Conservation (phyloP, 1,140 invertebrate genomes). For the Lepidotrigona ventralis region DNA sequence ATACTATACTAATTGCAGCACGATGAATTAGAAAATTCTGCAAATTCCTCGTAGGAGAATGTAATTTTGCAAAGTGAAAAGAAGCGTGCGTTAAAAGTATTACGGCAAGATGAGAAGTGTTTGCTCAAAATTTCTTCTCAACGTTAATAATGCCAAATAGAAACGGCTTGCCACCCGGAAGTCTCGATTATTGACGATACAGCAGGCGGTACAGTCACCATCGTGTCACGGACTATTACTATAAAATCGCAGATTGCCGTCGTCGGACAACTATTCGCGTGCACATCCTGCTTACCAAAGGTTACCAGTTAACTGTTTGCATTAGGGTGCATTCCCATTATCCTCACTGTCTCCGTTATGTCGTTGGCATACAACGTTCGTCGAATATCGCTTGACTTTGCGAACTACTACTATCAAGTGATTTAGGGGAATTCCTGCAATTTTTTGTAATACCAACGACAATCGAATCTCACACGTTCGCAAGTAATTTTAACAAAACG, state of each 20-base stretch:
- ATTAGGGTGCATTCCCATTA: slow-evolving; percentile 6
- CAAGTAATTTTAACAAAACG: too few relatives aligned
- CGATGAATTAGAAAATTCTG: too few relatives aligned
- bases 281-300: slow-evolving; percentile 34
- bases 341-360: slow-evolving; percentile 10
- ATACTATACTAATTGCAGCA: too few relatives aligned
- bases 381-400: background rate
- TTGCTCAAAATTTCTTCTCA: background rate
- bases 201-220: slow-evolving; percentile 6
- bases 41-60: too few relatives aligned
- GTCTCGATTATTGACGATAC: slow-evolving; percentile 22
- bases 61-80: background rate
- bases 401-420: background rate
- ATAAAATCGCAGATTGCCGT: slow-evolving; percentile 40
- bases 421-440: background rate
- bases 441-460: accelerated
- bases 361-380: background rate
- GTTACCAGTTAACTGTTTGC: slow-evolving; percentile 36
- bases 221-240: slow-evolving; percentile 27
- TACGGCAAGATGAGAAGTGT: too few relatives aligned
- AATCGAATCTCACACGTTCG: background rate
- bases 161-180: slow-evolving; percentile 18
- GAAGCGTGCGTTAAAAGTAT: accelerated
- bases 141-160: background rate
- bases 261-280: slow-evolving; percentile 29